phyloP scores from a whole-genome alignment of 1,140 invertebrate genomes.

The Watersipora subatra region DNA sequence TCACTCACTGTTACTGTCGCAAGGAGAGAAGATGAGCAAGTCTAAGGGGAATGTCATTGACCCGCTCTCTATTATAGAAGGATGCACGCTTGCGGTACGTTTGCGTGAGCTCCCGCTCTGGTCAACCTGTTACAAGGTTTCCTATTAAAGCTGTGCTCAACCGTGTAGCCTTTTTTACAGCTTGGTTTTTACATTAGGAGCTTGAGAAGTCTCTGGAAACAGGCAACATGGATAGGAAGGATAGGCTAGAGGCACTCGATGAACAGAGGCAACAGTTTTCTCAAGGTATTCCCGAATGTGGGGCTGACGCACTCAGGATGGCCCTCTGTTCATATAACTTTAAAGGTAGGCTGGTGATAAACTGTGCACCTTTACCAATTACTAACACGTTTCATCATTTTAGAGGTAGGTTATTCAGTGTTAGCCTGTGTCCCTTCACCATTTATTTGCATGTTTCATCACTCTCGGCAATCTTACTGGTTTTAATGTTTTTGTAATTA shows the following conservation, averaged over 20 bases:
- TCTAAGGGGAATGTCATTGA: slow-evolving; percentile 41
- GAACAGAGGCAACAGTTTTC: slow-evolving; percentile 81
- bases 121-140: background rate
- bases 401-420: too few species aligned
- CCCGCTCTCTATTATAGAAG: slow-evolving; percentile 34
- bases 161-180: background rate
- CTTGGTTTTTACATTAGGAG: slow-evolving; percentile 40
- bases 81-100: slow-evolving; percentile 55
- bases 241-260: slow-evolving; percentile 62
- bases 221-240: slow-evolving; percentile 75
- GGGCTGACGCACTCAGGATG: slow-evolving; percentile 91
- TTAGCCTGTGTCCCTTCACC: too few species aligned
- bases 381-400: background rate
- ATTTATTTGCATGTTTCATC: too few species aligned
- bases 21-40: slow-evolving; percentile 41
- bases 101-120: background rate
- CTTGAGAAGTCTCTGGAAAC: slow-evolving; percentile 52
- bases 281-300: slow-evolving; percentile 93
- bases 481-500: too few species aligned
- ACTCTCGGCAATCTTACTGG: too few species aligned
- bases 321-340: slow-evolving; percentile 82
- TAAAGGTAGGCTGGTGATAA: slow-evolving; percentile 51
- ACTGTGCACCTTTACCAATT: slow-evolving; percentile 8
- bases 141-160: background rate
- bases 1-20: slow-evolving; percentile 32